Conservation (phyloP, 2,888 invertebrate species). For the Idaea aversata region DNA sequence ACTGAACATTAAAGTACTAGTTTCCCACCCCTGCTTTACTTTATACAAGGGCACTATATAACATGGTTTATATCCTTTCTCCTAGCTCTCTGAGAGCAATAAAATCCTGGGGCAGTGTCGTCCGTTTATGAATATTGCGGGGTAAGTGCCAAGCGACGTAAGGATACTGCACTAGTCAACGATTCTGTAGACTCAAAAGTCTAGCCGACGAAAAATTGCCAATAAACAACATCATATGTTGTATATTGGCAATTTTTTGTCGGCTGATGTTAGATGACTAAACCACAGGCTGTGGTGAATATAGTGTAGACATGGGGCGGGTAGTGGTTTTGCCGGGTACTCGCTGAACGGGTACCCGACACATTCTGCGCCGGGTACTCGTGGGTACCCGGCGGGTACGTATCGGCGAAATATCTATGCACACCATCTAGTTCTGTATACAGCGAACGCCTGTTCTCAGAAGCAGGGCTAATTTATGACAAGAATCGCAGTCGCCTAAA, state of each 20-base stretch:
- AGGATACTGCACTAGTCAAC: conserved; percentile 35
- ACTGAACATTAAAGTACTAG: conserved; percentile 13
- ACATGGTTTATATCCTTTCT: conserved; percentile 50
- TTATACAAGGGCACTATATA: conserved; percentile 52
- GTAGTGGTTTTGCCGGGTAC: no score
- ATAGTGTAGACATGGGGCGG: no score
- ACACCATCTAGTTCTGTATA: no score
- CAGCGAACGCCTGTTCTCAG: no score
- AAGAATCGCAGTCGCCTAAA: no score
- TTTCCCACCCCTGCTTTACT: conserved; percentile 48
- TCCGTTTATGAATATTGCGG: conserved; percentile 69
- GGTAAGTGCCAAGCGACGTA: conserved; percentile 55
- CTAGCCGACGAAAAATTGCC: no score
- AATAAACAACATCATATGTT: no score
- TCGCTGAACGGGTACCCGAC: no score
- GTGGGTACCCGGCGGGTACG: no score
- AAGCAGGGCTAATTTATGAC: no score
- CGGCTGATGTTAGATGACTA: background rate
- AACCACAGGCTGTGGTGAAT: background rate
- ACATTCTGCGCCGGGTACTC: no score
- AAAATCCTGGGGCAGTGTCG: conserved; percentile 67
- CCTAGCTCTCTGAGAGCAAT: conserved; percentile 61
- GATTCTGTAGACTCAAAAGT: conserved; percentile 11
- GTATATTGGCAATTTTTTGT: background rate
- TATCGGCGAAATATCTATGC: no score